Evolutionary conservation across 2,888 invertebrate genomes (phyloP).

Genomic region (Thereva unica): DNA sequence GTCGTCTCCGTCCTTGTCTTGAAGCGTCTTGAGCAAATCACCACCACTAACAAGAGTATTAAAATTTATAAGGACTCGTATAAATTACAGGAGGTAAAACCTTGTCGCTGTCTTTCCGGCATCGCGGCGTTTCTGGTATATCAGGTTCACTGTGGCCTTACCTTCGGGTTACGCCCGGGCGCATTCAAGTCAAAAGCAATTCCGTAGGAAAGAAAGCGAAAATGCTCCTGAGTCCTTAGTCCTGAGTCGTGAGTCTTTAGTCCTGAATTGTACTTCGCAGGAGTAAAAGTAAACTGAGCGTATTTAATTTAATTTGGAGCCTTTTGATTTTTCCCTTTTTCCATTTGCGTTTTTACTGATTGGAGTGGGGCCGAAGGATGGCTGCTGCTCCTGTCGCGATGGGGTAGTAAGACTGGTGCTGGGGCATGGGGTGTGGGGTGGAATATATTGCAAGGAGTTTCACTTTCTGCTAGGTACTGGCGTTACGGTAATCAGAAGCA

Average conservation of each 20-base stretch:
- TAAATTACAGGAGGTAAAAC: slow-evolving; percentile 41
- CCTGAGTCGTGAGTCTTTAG: no score
- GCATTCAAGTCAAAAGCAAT: slow-evolving; percentile 39
- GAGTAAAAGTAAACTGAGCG: slow-evolving; percentile 50
- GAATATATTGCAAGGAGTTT: not conserved
- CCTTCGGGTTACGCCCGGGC: slow-evolving; percentile 27
- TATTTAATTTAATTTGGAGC: slow-evolving; percentile 54
- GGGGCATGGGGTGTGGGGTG: not conserved
- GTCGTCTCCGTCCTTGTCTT: not conserved
- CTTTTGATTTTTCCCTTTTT: slow-evolving; percentile 48
- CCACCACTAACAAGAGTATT: slow-evolving; percentile 38
- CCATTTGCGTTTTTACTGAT: slow-evolving; percentile 2
- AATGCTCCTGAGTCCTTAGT: not conserved
- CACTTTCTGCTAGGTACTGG: not conserved
- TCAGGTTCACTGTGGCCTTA: slow-evolving; percentile 6
- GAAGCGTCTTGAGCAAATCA: slow-evolving; percentile 2
- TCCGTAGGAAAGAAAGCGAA: slow-evolving; percentile 32
- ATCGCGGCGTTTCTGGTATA: not conserved
- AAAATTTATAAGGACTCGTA: slow-evolving; percentile 42
- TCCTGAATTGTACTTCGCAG: slow-evolving; percentile 34
- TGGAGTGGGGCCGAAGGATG: not conserved
- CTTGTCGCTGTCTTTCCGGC: slow-evolving; percentile 30
- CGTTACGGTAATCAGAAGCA: not conserved
- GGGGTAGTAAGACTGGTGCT: not conserved
- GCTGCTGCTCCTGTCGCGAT: not conserved